Conservation (phyloP, 2,113 vertebrate genomes). For the Myiozetetes cayanensis region DNA sequence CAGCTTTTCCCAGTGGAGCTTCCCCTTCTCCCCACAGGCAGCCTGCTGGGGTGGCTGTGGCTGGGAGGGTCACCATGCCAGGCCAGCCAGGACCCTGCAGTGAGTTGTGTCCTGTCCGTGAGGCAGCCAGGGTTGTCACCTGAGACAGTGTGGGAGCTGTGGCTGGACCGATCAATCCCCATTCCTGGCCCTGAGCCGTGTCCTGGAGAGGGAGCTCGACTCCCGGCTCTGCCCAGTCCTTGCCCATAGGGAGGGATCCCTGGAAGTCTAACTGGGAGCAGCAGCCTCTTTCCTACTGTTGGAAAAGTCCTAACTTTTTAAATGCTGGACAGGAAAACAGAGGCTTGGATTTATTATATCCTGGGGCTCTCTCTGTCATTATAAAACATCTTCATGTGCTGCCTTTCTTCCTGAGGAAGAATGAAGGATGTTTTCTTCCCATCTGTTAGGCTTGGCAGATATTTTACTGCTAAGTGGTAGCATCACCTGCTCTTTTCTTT, state of each 20-base stretch:
- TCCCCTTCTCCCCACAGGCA: neutral
- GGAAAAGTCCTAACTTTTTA: neutral
- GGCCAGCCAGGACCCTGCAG: neutral
- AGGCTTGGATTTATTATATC: neutral
- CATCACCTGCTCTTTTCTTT: neutral
- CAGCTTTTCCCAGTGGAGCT: fast-evolving
- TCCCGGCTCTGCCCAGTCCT: neutral
- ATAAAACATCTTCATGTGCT: neutral
- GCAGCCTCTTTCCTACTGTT: neutral
- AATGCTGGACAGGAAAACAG: neutral
- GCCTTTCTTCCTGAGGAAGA: neutral
- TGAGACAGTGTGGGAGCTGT: neutral
- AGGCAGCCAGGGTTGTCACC: neutral
- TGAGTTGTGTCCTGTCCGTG: neutral
- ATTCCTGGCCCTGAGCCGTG: neutral
- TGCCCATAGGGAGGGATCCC: neutral
- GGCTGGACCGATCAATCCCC: neutral
- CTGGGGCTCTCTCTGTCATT: neutral
- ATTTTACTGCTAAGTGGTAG: neutral
- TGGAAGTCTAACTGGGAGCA: neutral
- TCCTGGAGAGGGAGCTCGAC: constrained; percentile 48
- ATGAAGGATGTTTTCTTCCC: neutral
- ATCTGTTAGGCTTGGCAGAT: neutral
- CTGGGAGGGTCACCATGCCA: neutral
- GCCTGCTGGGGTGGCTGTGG: neutral